phyloP scores from a whole-genome alignment of 2,113 vertebrate species.

The Reinhardtius hippoglossoides region DNA sequence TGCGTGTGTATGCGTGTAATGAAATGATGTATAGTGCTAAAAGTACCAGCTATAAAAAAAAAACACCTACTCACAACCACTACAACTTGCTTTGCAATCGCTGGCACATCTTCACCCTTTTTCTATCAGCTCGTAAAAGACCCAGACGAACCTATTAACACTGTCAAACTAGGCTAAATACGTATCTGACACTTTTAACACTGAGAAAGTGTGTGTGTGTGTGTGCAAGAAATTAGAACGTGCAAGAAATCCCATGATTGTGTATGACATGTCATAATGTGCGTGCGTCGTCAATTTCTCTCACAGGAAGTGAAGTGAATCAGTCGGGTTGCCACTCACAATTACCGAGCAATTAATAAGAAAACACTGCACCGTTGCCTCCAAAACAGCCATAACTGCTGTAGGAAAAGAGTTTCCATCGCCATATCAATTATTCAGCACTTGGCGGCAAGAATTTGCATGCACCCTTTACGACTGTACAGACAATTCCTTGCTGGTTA shows the following conservation, averaged over 20 bases:
- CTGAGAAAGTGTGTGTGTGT: conserved; percentile 11
- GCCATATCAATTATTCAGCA: conserved; percentile 67
- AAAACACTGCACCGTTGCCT: conserved; percentile 30
- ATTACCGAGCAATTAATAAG: conserved; percentile 68
- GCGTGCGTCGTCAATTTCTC: conserved; percentile 23
- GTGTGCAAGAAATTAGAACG: neutral
- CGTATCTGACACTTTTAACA: conserved; percentile 46
- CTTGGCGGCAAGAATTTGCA: conserved; percentile 52
- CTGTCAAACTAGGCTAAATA: conserved; percentile 76
- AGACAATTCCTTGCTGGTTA: conserved; percentile 25
- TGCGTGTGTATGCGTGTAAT: conserved; percentile 10
- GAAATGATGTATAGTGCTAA: conserved; percentile 9
- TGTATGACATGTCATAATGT: conserved; percentile 35
- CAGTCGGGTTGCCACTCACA: conserved; percentile 62
- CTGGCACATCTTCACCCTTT: conserved; percentile 47
- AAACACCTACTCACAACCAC: conserved; percentile 8
- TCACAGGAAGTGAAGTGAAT: conserved; percentile 57
- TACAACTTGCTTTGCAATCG: neutral
- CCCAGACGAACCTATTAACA: conserved; percentile 67
- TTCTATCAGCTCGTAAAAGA: conserved; percentile 46
- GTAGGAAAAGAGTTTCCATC: conserved; percentile 60
- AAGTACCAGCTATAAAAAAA: conserved; percentile 26
- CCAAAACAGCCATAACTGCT: conserved; percentile 34
- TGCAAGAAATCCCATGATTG: conserved; percentile 15
- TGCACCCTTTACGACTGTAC: conserved; percentile 29